Conservation (phyloP, 2,888 invertebrate species). For the Pristionchus arcanus region DNA sequence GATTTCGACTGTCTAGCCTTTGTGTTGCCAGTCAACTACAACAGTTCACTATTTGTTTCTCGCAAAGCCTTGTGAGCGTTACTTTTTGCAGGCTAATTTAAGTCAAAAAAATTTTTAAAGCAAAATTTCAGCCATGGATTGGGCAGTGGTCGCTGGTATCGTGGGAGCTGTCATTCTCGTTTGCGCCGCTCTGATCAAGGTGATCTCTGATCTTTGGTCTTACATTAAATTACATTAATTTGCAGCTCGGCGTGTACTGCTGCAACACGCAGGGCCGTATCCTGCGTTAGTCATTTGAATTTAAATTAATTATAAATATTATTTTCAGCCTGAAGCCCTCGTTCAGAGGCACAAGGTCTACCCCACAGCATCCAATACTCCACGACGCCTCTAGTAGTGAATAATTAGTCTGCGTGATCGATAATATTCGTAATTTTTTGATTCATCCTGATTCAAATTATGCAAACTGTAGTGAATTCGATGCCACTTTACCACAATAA, state of each 20-base stretch:
- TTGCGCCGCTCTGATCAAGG: background rate
- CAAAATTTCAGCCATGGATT: background rate
- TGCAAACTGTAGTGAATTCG: no score
- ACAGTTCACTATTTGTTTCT: no score
- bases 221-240: background rate
- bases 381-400: background rate
- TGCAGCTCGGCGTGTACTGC: background rate
- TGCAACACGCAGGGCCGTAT: background rate
- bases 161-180: background rate
- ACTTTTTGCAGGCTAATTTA: no score
- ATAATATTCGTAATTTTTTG: background rate
- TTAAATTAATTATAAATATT: background rate
- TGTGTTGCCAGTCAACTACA: no score
- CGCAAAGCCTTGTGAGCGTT: no score
- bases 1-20: background rate
- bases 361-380: no score
- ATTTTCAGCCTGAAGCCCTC: no score
- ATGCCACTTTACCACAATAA: no score
- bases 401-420: background rate
- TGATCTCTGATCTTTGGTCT: background rate
- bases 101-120: background rate
- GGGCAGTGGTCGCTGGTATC: background rate
- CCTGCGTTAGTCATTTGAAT: background rate
- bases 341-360: no score
- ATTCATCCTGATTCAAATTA: no score